A percentile compares a stretch with the other conserved stretches of the same genome.
phyloP scores from a whole-genome alignment of 2,797 vertebrate genomes.

The Scarus forsteni region DNA sequence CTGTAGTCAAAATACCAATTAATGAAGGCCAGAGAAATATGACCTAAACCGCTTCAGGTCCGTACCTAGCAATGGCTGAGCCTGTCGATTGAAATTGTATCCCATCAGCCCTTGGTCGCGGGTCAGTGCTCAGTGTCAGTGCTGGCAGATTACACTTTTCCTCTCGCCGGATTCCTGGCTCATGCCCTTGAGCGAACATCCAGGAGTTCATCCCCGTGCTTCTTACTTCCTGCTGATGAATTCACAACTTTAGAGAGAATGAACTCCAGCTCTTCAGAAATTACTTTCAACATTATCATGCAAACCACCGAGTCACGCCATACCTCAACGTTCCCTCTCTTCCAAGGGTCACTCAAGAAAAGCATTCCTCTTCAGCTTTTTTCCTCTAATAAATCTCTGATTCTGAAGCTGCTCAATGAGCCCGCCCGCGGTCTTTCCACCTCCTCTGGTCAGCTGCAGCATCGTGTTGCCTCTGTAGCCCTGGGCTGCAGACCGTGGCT shows the following conservation, averaged over 20 bases:
- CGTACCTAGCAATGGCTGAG: slow-evolving; percentile 71
- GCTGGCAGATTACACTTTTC: slow-evolving; percentile 74
- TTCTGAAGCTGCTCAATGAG: slow-evolving; percentile 2
- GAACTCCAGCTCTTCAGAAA: slow-evolving; percentile 60
- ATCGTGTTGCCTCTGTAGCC: slow-evolving; percentile 22
- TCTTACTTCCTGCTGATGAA: slow-evolving; percentile 62
- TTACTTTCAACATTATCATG: slow-evolving; percentile 47
- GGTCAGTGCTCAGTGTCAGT: slow-evolving; percentile 77
- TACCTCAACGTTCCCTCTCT: slow-evolving; percentile 24
- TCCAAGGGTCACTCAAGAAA: slow-evolving; percentile 15
- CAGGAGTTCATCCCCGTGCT: slow-evolving; percentile 65
- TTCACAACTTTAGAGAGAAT: slow-evolving; percentile 64
- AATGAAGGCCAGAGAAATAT: slow-evolving; percentile 82
- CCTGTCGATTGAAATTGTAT: slow-evolving; percentile 81
- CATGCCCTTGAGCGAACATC: slow-evolving; percentile 70
- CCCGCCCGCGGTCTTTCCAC: slow-evolving; percentile 16
- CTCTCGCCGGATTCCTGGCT: slow-evolving; percentile 62
- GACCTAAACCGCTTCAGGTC: slow-evolving; percentile 76
- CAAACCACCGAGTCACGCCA: slow-evolving; percentile 45
- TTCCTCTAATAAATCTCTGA: slow-evolving; percentile 29
- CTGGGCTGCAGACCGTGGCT: slow-evolving; percentile 22
- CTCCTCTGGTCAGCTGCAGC: slow-evolving; percentile 40
- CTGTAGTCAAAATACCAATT: slow-evolving; percentile 85
- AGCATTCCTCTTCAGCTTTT: slow-evolving; percentile 21
- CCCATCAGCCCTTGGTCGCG: slow-evolving; percentile 76